Base-by-base conservation (phyloP, 2,113 vertebrate species). In the Rhombomys opimus region DNA sequence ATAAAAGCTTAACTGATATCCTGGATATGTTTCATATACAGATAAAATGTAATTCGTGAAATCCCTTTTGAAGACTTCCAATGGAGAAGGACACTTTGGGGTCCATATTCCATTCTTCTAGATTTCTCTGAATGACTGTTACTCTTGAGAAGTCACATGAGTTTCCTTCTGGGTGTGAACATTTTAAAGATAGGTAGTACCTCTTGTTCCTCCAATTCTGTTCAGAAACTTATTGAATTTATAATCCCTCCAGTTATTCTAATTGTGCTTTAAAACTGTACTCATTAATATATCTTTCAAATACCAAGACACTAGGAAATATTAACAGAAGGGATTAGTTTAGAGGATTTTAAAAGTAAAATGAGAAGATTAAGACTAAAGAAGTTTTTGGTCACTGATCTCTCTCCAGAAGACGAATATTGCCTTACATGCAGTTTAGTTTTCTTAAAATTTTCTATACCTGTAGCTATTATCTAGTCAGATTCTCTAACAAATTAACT, bases 1-100 rank as follows among this genome's bases (percentile, higher is more conserved):
- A 96, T 77, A 97, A 90, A 72, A 92, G 52, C 67, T 88, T 96
- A 93, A 97, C 93, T 95, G 92, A 97, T 94, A 92, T 92, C 93
- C 77, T 88, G 46, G 85, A 89, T 86, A 80, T 41, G 35, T 17
- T 32, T 78, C 13, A 8, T 87, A 89, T 15, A 72, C 22, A 65
- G 57, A 89, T 90, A 90, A 50, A 92, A 92, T 91, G 81, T 63
- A n/a, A 65, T 88, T 96, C 76, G 76, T 96, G 97, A 97, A 94
- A 91, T 92, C 76, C 78, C 15, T 75, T 95, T 92, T 84, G 77
- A 78, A 89, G 67, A 84, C 52, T 93, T 68, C 57, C 46, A 2
- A 9, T 80, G 89, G 86, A 92, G 23, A 93, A 89, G 57, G 82
- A 59, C 59, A 89, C 88, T 92, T 90, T 90, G 5, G 70, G 81